Evolutionary conservation across 2,888 invertebrate genomes (phyloP), one percentile per base, ranked within the genome.

Genomic region (Pyrgus malvae): DNA sequence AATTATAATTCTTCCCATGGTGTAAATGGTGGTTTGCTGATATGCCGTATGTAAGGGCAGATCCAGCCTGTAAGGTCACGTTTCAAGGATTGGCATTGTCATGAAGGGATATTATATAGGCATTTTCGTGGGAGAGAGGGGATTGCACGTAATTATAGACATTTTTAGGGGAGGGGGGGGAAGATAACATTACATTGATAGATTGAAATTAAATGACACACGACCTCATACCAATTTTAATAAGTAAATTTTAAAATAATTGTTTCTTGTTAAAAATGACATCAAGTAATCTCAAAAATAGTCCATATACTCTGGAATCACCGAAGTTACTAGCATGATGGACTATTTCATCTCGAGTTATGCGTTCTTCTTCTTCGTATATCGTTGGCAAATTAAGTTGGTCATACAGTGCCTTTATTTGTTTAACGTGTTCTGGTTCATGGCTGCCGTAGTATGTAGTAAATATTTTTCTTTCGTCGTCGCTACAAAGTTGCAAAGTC

Each of bases 241-340:
- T 21, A 21, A 6, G 3, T 6, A 7, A 8, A 27, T 4, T 2
- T 27, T 8, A 33, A 14, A 16, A 23, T 37, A 37, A 25, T 38
- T 11, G 6, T 3, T 21, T 38, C 38, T 38, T 5, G n/a, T 21
- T 21, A 11, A 38, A 38, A 38, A 38, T 38, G 9, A 11, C 19
- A 0, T 12, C 3, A 33, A 31, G 12, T 45, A 49, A 49, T 17
- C 14, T 4, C 7, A 49, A 8, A 16, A 21, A 49, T 19, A 48
- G 3, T 40, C 31, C 16, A 27, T 23, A 29, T 19, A 29, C 2
- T 68, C 60, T 1, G 65, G 64, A 94, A 1, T 93, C 91, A 1
- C 94, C 94, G 56, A 95, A 91, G 72, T 94, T 93, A 60, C 94
- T 93, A 60, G 96, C 93, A 67, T 93, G 94, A 0, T 92, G 92